Evolutionary conservation across 2,797 vertebrate genomes (phyloP).

Genomic region (Sebastes taczanowskii): DNA sequence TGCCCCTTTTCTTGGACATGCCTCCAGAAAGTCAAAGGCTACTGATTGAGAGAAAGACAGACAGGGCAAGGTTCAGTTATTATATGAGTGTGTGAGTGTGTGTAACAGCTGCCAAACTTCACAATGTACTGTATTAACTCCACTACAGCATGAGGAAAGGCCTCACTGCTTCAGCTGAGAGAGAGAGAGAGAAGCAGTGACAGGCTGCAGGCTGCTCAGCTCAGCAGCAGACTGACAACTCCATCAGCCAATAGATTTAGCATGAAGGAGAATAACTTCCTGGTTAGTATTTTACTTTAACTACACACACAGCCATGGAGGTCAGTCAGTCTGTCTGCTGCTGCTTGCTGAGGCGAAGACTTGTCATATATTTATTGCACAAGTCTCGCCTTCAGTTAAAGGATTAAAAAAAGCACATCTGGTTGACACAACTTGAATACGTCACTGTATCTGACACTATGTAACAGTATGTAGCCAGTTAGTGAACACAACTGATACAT

Average conservation of each 20-base stretch:
- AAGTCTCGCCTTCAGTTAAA: neutral
- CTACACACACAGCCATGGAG: slow-evolving; percentile 56
- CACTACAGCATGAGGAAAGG: slow-evolving; percentile 1
- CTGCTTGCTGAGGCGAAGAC: neutral
- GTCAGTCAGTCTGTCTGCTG: slow-evolving; percentile 30
- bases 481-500: slow-evolving; percentile 3
- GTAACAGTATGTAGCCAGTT: slow-evolving; percentile 3
- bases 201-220: slow-evolving; percentile 19
- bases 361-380: neutral
- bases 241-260: slow-evolving; percentile 59
- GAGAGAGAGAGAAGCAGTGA: neutral
- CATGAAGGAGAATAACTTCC: slow-evolving; percentile 62
- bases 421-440: slow-evolving; percentile 1
- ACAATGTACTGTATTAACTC: neutral
- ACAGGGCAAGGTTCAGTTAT: slow-evolving; percentile 41
- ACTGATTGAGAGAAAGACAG: slow-evolving; percentile 59
- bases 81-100: neutral
- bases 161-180: slow-evolving; percentile 9
- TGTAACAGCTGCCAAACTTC: slow-evolving; percentile 39
- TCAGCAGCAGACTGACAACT: slow-evolving; percentile 54
- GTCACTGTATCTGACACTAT: neutral
- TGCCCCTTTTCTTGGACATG: slow-evolving; percentile 90
- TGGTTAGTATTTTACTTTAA: slow-evolving; percentile 47
- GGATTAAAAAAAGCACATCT: neutral
- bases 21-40: slow-evolving; percentile 79